Base-by-base conservation (phyloP, 2,113 vertebrate genomes). In the Protomyctophum bolini region DNA sequence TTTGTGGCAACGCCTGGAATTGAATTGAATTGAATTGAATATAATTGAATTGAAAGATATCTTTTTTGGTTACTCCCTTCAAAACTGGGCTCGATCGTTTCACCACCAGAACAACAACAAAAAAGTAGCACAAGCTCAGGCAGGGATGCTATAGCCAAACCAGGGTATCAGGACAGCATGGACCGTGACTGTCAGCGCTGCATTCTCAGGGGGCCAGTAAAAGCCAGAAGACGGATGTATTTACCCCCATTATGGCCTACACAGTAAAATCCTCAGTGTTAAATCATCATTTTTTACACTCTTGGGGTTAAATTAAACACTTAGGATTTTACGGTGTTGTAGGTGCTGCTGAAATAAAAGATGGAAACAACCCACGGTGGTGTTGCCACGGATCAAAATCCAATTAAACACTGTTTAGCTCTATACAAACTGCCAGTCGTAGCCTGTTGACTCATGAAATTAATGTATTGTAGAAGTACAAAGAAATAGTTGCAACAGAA, bases 401-500 rank as follows among this genome's bases (percentile, higher is more conserved):
- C 88, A 94, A 94, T 94, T 93, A 93, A 91, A 88, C 88, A 90
- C 85, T 86, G 88, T 92, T 93, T 90, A 91, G 87, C 87, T 91
- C 78, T 73, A 89, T 80, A 86, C 86, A 90, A 89, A 81, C 88
- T 86, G 84, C 83, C 89, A 84, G 88, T 88, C 85, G 83, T 88
- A 86, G 89, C 80, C 88, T 91, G 91, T 90, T 93, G 92, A 92
- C 89, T 93, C 93, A 91, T 91, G 89, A 93, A 92, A 94, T 93
- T 72, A 92, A 93, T 88, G 89, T 82, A 90, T 93, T 91, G 91
- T 92, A 63, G 45, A 66, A 66, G 75, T 82, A 91, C 84, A 90
- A 88, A 90, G 75, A 81, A 82, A 86, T 66, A 66, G 78, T 83
- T 84, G 79, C 80, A 68, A 71, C 74, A 77, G 73, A 89, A 77